These are phyloP conservation scores for Eristalis pertinax DNA, from an alignment of 2,888 invertebrate species.

Conservation along the genomic window DNA sequence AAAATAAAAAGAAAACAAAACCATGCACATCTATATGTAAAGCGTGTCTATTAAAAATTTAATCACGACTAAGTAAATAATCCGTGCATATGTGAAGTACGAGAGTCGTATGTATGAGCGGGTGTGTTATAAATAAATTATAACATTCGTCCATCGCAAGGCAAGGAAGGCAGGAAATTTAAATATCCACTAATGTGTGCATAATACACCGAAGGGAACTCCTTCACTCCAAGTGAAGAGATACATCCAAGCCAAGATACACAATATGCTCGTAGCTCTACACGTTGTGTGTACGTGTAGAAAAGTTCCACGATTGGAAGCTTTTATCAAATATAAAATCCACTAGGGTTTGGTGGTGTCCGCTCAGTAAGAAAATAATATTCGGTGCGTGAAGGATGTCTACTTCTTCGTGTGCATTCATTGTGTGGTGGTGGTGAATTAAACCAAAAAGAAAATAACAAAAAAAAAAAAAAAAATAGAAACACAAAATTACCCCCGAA, in stretches of 20 bases:
- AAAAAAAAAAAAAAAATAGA: background rate
- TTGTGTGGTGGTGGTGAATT: constrained; percentile 1
- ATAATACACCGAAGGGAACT: constrained; percentile 16
- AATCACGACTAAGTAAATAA: background rate
- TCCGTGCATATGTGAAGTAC: background rate
- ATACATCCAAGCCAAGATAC: constrained; percentile 37
- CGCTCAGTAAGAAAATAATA: constrained; percentile 49
- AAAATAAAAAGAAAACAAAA: background rate
- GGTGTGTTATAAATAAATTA: background rate
- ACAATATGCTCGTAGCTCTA: background rate
- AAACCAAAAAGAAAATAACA: background rate
- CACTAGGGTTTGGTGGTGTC: constrained; percentile 31
- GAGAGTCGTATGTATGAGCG: background rate
- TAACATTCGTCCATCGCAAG: background rate
- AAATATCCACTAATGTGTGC: background rate
- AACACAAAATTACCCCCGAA: too few relatives aligned
- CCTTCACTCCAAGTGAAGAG: constrained; percentile 25
- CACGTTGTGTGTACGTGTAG: background rate
- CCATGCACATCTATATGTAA: background rate
- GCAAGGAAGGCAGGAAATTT: background rate
- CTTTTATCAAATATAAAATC: constrained; percentile 47
- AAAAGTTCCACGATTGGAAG: constrained; percentile 19
- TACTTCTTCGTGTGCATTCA: background rate
- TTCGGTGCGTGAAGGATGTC: constrained; percentile 56
- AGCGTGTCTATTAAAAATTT: background rate